Evolutionary conservation across 2,888 invertebrate genomes (phyloP), one percentile per base, ranked within the genome.

Genomic region (Idaea straminata): DNA sequence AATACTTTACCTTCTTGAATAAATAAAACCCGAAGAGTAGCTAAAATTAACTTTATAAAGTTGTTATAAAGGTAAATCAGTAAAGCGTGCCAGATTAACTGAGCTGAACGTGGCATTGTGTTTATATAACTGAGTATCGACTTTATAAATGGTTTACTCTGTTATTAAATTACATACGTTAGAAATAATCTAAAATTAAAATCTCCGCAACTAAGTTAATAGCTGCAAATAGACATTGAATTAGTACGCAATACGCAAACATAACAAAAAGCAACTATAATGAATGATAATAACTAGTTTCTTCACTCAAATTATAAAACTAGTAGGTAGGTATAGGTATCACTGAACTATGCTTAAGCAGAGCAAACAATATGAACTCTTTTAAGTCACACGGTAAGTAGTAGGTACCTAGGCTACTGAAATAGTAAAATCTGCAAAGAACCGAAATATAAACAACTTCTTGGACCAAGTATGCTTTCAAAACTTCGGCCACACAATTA

Each of bases 41-140:
- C 73, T 74, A 69, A 74, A 73, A 75, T 77, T 75, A 71, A 62
- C 68, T 74, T 66, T 69, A 68, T 74, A 66, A 69, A 75, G 72
- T 72, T 76, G 73, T 72, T 25, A 25, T 25, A 25, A 25, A 74
- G 65, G 67, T 65, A 66, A 72, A 73, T 73, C 75, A 76, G 75
- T 72, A 74, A 75, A 76, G 74, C 80, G 77, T 78, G 76, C 72
- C 69, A 61, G 74, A 66, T 74, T 76, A 79, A 79, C 78, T 76
- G 75, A 74, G 72, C 75, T 69, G 67, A 76, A 77, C 76, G 75
- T 66, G 66, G 67, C 61, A 66, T 70, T 68, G 67, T 72, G 63
- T 73, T 70, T 71, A 70, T 64, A 67, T 66, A 64, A 62, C 64
- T 25, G 59, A 61, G 38, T 69, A 67, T 69, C 66, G 67, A 63